Conservation (phyloP, 1,140 invertebrate genomes). For the Sogatella furcifera region DNA sequence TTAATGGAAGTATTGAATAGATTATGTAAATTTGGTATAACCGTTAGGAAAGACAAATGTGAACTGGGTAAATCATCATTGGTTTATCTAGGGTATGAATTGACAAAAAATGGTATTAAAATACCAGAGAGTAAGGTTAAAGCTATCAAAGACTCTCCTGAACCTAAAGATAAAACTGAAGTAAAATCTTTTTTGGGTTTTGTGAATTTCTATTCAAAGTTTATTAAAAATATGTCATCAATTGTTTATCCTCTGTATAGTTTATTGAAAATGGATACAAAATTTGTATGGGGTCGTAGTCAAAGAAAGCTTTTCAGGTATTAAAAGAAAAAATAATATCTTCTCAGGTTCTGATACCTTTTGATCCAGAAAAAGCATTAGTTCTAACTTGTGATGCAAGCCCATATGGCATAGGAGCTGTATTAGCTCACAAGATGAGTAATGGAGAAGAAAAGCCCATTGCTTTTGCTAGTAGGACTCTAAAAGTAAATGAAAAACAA, state of each 20-base stretch:
- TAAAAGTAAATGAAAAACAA: too few relatives aligned
- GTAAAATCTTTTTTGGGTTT: conserved; percentile 23
- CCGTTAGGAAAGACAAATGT: conserved; percentile 3
- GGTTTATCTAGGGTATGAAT: conserved; percentile 6
- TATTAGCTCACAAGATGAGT: too few relatives aligned
- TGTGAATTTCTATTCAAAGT: conserved; percentile 11
- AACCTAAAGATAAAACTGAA: conserved; percentile 17
- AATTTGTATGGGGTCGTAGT: conserved; percentile 12
- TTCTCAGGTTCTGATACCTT: too few relatives aligned
- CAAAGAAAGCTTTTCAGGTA: conserved; percentile 12
- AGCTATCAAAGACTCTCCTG: too few relatives aligned
- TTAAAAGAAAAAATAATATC: too few relatives aligned
- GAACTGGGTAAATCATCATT: neutral
- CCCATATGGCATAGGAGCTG: too few relatives aligned
- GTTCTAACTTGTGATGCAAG: too few relatives aligned
- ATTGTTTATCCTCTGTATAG: conserved; percentile 3
- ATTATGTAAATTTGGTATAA: neutral
- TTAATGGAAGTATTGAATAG: neutral
- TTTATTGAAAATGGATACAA: conserved; percentile 4
- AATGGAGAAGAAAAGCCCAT: too few relatives aligned
- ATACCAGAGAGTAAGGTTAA: neutral
- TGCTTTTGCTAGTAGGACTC: too few relatives aligned
- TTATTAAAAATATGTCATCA: conserved; percentile 7
- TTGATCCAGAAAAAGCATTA: too few relatives aligned
- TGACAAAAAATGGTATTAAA: conserved; percentile 9